Percentiles rank a stretch among this genome's conserved stretches.
Conservation (phyloP, 2,888 invertebrate genomes). For the Micoletzkya japonica region DNA sequence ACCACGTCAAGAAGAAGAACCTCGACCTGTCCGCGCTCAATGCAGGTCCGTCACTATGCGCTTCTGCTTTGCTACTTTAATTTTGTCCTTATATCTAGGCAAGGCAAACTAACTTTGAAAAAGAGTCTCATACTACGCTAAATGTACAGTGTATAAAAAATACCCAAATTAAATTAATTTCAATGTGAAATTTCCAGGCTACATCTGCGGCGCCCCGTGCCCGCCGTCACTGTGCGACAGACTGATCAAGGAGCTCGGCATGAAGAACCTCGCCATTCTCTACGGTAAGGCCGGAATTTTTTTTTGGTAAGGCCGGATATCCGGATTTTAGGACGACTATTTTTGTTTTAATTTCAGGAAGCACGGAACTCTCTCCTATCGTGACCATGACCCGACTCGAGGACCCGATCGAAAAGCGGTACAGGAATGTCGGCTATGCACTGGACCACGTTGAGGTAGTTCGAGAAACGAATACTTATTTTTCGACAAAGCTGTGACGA, state of each 20-base stretch:
- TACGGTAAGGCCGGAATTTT: conserved; percentile 33
- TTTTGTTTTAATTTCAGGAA: conserved; percentile 67
- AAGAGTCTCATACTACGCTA: no score
- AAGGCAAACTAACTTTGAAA: no score
- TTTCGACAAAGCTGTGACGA: neutral
- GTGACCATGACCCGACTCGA: conserved; percentile 67
- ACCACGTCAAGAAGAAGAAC: neutral
- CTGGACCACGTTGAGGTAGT: conserved; percentile 69
- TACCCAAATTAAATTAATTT: no score
- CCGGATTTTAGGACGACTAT: conserved; percentile 19
- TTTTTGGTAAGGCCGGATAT: neutral
- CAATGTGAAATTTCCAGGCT: conserved; percentile 66
- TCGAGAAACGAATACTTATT: neutral
- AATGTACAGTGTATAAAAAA: no score
- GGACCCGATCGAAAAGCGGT: conserved; percentile 66
- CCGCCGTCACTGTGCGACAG: conserved; percentile 69
- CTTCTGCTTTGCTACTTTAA: no score
- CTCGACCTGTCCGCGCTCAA: conserved; percentile 6
- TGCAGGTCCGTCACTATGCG: conserved; percentile 6
- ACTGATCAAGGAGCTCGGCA: conserved; percentile 65
- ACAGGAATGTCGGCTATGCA: conserved; percentile 69
- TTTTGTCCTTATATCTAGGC: no score
- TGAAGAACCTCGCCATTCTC: conserved; percentile 55
- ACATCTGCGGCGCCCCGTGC: conserved; percentile 77
- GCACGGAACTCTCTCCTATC: conserved; percentile 71